Conservation (phyloP, 2,888 invertebrate species). For the Mesoligia furuncula region DNA sequence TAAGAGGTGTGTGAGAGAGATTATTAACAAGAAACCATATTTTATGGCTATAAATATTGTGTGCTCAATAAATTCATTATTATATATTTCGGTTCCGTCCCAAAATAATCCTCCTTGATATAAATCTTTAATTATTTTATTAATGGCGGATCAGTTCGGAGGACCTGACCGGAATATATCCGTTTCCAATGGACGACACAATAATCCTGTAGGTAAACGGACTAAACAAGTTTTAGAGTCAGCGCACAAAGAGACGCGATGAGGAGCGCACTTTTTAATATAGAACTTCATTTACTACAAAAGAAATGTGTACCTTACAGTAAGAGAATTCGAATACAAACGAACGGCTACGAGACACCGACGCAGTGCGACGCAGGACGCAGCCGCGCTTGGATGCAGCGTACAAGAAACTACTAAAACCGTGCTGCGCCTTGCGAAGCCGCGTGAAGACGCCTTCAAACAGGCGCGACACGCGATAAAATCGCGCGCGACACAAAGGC, state of each 20-base stretch:
- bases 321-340: not conserved
- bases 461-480: no score
- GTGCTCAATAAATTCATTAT: conserved; percentile 1
- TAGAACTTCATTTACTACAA: not conserved
- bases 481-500: no score
- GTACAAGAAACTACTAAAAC: not conserved
- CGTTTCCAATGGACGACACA: not conserved
- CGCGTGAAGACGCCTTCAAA: no score
- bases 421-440: not conserved
- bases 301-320: not conserved
- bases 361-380: not conserved
- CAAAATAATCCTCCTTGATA: conserved; percentile 22
- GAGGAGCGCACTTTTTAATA: not conserved
- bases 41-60: not conserved
- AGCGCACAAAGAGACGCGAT: conserved; percentile 24
- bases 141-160: conserved; percentile 32
- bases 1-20: not conserved
- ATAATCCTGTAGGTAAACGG: not conserved
- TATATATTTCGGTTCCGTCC: conserved; percentile 16
- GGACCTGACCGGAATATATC: conserved; percentile 16
- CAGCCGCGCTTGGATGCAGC: not conserved
- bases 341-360: no score
- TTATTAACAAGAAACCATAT: not conserved
- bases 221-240: not conserved
- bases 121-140: conserved; percentile 48